Conservation (phyloP, 2,888 invertebrate species). For the Chrysotoxum bicinctum region DNA sequence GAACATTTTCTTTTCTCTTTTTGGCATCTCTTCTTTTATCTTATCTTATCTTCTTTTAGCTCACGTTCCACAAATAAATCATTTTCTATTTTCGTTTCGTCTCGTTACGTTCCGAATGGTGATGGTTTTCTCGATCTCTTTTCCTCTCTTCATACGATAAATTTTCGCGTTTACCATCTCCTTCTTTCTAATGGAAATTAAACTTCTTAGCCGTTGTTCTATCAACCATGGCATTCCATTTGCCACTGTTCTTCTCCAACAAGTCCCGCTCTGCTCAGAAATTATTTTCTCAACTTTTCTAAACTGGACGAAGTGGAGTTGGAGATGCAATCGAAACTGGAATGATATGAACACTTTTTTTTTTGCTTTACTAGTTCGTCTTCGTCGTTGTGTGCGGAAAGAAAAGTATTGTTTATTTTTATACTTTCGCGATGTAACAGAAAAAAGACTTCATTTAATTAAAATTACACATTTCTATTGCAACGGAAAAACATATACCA, state of each 20-base stretch:
- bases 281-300: too few species aligned
- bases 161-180: not conserved
- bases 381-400: constrained; percentile 47
- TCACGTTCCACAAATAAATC: not conserved
- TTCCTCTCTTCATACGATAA: not conserved
- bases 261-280: too few species aligned
- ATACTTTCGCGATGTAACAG: constrained; percentile 35
- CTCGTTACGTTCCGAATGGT: constrained; percentile 20
- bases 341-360: constrained; percentile 22
- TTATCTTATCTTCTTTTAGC: not conserved
- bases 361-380: constrained; percentile 43
- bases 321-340: not conserved
- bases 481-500: constrained; percentile 44
- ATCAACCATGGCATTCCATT: constrained; percentile 8
- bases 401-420: constrained; percentile 59
- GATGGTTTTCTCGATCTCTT: not conserved
- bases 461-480: constrained; percentile 28
- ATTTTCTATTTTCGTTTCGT: not conserved
- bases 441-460: constrained; percentile 16
- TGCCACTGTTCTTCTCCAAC: not conserved
- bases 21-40: not conserved
- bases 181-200: not conserved
- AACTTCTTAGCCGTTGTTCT: constrained; percentile 26
- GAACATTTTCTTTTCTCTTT: not conserved
- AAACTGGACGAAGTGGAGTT: not conserved